Conservation (phyloP, 92 coral and sea anemone genomes). For the Epizoanthus stellaris region DNA sequence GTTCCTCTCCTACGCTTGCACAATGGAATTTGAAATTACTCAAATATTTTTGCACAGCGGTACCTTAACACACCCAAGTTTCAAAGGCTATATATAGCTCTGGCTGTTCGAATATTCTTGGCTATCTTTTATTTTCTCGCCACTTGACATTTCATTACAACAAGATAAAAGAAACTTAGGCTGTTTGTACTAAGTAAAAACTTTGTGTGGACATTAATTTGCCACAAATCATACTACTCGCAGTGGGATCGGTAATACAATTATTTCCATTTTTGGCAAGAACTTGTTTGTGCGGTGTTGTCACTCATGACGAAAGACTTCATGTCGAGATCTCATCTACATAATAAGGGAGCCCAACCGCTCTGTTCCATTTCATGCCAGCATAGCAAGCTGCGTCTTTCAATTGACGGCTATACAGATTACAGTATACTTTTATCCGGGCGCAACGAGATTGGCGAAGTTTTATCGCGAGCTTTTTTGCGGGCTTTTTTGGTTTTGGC, state of each 20-base stretch:
- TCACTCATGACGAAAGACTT: constrained; percentile 6
- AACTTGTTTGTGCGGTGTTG: constrained; percentile 21
- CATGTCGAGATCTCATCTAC: constrained; percentile 37
- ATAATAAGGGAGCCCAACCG: constrained; percentile 38
- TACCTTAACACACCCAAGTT: constrained; percentile 14
- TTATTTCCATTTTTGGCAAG: constrained; percentile 29
- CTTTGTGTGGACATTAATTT: not conserved
- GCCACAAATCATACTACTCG: not conserved
- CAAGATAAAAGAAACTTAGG: not conserved
- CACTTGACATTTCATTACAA: not conserved
- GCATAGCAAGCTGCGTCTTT: constrained; percentile 34
- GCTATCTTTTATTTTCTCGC: not conserved
- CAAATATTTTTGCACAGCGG: constrained; percentile 49
- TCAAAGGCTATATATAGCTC: not conserved
- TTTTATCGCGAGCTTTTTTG: not conserved
- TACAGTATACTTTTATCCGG: constrained; percentile 1
- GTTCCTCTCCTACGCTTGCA: constrained; percentile 11
- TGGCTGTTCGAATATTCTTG: constrained; percentile 9
- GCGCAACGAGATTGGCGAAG: constrained; percentile 27
- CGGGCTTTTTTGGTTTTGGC: not conserved
- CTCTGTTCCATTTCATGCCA: constrained; percentile 3
- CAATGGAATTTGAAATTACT: constrained; percentile 43
- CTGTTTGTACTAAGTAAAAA: not conserved
- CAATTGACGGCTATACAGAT: constrained; percentile 15
- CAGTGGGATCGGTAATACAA: not conserved